phyloP scores from a whole-genome alignment of 2,797 vertebrate genomes.

The Coregonus sp. region DNA sequence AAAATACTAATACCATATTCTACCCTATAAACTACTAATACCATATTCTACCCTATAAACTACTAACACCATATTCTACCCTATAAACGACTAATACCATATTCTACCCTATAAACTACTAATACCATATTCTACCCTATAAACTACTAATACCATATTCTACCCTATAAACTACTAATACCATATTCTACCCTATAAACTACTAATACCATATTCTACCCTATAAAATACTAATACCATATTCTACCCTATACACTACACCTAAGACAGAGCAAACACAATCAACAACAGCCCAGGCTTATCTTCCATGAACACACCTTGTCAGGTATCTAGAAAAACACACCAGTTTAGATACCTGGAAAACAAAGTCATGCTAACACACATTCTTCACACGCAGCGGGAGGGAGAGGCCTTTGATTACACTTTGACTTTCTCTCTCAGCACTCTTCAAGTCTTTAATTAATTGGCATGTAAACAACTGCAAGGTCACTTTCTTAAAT shows the following conservation, averaged over 20 bases:
- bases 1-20: too few relatives aligned
- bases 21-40: too few relatives aligned
- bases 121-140: too few relatives aligned
- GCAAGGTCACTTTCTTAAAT: conserved; percentile 77
- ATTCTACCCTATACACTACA: neutral
- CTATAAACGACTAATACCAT: too few relatives aligned
- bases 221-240: too few relatives aligned
- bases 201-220: too few relatives aligned
- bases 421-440: conserved; percentile 70
- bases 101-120: too few relatives aligned
- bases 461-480: conserved; percentile 75
- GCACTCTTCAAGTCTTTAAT: conserved; percentile 56
- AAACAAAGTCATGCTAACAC: neutral
- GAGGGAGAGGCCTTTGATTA: conserved; percentile 40
- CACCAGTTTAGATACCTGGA: conserved; percentile 28
- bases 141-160: too few relatives aligned
- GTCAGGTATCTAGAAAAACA: conserved; percentile 24
- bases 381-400: neutral
- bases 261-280: neutral
- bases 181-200: too few relatives aligned
- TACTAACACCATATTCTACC: too few relatives aligned
- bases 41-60: too few relatives aligned
- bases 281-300: neutral
- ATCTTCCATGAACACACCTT: conserved; percentile 12
- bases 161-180: too few relatives aligned